Evolutionary conservation across 1,140 invertebrate species (phyloP).

Genomic region (Lepidurus arcticus): DNA sequence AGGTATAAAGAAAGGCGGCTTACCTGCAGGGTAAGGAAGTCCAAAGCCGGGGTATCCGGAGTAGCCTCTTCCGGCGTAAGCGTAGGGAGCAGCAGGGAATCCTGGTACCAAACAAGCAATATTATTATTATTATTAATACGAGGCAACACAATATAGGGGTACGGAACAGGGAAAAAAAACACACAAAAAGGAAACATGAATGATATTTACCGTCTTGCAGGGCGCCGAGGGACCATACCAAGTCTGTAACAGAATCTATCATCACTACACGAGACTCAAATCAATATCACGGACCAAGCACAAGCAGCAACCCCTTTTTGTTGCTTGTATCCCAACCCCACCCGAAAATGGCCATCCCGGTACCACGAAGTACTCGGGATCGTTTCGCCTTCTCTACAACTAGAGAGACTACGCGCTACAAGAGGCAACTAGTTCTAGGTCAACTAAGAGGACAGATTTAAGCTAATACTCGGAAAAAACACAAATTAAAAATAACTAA

Average conservation of each 20-base stretch:
- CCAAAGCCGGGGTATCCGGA: slow-evolving; percentile 33
- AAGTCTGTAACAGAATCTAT: slow-evolving; percentile 31
- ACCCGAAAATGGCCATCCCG: not conserved
- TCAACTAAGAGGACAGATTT: not conserved
- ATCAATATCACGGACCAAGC: slow-evolving; percentile 16
- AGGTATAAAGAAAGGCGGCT: not conserved
- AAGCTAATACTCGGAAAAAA: slow-evolving; percentile 14
- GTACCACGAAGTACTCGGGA: not conserved
- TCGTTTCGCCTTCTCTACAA: not conserved
- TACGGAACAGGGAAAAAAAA: not conserved
- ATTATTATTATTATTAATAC: not conserved
- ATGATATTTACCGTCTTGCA: slow-evolving; percentile 32
- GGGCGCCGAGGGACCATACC: slow-evolving; percentile 34
- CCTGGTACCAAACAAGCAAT: slow-evolving; percentile 22
- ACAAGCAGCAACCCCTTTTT: slow-evolving; percentile 1
- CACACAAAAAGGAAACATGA: not conserved
- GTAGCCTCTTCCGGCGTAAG: slow-evolving; percentile 34
- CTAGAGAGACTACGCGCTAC: not conserved
- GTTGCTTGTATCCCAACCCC: not conserved
- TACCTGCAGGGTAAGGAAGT: slow-evolving; percentile 34
- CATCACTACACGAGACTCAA: slow-evolving; percentile 21
- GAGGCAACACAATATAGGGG: not conserved
- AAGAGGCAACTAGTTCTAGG: slow-evolving; percentile 14
- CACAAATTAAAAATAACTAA: not conserved
- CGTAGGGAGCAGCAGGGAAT: slow-evolving; percentile 29